Evolutionary conservation across 2,797 vertebrate species (phyloP), one percentile per base, ranked within the genome.

Genomic region (Cossypha heuglini): DNA sequence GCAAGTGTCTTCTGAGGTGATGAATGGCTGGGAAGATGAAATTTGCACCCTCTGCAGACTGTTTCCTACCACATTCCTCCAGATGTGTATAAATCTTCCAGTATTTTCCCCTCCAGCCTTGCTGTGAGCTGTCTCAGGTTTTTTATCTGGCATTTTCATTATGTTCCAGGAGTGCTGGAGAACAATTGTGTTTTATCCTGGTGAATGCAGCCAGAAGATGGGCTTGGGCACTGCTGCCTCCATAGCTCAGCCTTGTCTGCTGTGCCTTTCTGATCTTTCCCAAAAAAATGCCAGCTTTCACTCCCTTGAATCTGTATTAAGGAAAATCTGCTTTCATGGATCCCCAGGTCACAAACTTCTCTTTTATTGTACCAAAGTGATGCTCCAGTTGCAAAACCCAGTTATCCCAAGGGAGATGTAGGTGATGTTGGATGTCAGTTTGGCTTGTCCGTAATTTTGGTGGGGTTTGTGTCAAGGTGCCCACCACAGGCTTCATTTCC

Each of bases 1-100:
- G 94, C 93, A 95, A 95, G 88, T 68, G 93, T 97, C 91, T 94
- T 77, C 91, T 87, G 94, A 92, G 88, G 94, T 96, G 96, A 97
- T 97, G 66, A 96, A 97, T 96, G 61, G 90, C 82, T 57, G 64
- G 69, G 59, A 78, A 96, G 96, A 96, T 88, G 80, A 95, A 91
- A 88, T 87, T 93, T 94, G 94, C 92, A 93, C 94, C 88, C 86
- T 94, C 80, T 90, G 81, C 91, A 93, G 92, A 79, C 79, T 88
- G 68, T 82, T 45, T 91, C 72, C 81, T 59, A 79, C 80, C 43
- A 33, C 58, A 63, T 81, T 64, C 38, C 66, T 92, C 76, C 29
- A 33, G 75, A 86, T 48, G 19, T 71, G 61, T 92, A 88, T 88
- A 96, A 95, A 80, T 96, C 95, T 46, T 69, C 54, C 72, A 48